A percentile compares a stretch with the other conserved stretches of the same genome.
phyloP scores from a whole-genome alignment of 1,140 invertebrate species.

The Drosophila ambigua region DNA sequence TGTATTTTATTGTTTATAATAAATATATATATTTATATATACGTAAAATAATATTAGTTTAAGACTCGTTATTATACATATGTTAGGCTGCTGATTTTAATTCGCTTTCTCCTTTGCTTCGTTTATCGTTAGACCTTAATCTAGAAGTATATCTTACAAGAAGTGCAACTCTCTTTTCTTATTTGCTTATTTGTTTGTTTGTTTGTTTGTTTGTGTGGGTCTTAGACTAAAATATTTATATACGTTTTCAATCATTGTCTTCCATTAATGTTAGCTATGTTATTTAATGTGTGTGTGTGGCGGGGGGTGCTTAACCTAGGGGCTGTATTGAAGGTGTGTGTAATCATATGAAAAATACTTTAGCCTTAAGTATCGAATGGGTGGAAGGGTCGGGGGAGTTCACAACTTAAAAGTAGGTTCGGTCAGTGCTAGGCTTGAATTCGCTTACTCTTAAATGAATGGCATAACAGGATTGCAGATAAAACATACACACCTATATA shows the following conservation, averaged over 20 bases:
- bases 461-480: slow-evolving; percentile 77
- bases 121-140: slow-evolving; percentile 60
- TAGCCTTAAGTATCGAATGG: slow-evolving; percentile 26
- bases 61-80: slow-evolving; percentile 70
- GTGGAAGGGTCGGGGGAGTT: neutral
- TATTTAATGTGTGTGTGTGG: neutral
- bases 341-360: slow-evolving; percentile 65
- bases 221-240: slow-evolving; percentile 54
- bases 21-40: slow-evolving; percentile 68
- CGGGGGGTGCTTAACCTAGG: slow-evolving; percentile 40
- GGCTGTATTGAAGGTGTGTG: slow-evolving; percentile 18
- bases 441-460: slow-evolving; percentile 50
- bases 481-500: slow-evolving; percentile 39
- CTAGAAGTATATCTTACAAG: slow-evolving; percentile 71
- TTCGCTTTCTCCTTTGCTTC: slow-evolving; percentile 60
- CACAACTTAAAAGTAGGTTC: slow-evolving; percentile 59
- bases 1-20: slow-evolving; percentile 79
- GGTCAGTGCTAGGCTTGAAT: slow-evolving; percentile 71
- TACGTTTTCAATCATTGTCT: slow-evolving; percentile 70
- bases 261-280: slow-evolving; percentile 56
- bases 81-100: slow-evolving; percentile 61
- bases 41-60: slow-evolving; percentile 60
- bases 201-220: slow-evolving; percentile 15
- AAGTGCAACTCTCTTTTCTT: slow-evolving; percentile 46
- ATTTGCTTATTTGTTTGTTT: slow-evolving; percentile 27